Evolutionary conservation across 2,113 vertebrate genomes (phyloP).

Genomic region (Heterotilapia buettikoferi): DNA sequence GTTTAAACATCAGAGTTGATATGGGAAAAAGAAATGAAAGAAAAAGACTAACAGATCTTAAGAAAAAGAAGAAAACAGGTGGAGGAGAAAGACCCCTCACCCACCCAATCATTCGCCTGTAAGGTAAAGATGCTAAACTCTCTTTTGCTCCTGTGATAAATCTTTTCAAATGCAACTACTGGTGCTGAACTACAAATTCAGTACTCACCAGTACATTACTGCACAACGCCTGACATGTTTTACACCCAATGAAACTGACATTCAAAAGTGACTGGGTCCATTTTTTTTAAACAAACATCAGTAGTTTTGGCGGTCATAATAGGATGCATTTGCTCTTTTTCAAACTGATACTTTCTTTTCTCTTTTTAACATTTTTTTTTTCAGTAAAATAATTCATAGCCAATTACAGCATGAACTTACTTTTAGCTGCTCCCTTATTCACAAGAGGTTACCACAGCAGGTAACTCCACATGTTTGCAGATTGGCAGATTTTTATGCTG

Average conservation of each 20-base stretch:
- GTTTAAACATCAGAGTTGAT: not conserved
- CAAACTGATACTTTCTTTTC: not conserved
- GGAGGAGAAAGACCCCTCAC: not conserved
- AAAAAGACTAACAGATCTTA: not conserved
- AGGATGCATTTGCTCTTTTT: not conserved
- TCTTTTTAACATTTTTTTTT: not conserved
- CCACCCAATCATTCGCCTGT: not conserved
- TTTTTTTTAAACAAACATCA: not conserved
- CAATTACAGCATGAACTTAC: not conserved
- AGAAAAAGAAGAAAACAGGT: not conserved
- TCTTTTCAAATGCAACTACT: not conserved
- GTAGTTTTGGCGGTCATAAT: not conserved
- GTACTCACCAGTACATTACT: not conserved
- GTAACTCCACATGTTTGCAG: not conserved
- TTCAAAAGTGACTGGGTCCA: not conserved
- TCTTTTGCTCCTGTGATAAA: not conserved
- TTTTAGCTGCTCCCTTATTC: not conserved
- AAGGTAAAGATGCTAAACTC: not conserved
- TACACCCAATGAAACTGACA: not conserved
- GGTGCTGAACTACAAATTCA: not conserved
- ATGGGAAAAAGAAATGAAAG: not conserved
- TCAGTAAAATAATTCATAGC: not conserved
- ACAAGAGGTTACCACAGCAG: not conserved
- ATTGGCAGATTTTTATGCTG: not conserved
- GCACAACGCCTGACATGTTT: not conserved